phyloP scores from a whole-genome alignment of 1,140 invertebrate species.

The Anagrus nilaparvatae region DNA sequence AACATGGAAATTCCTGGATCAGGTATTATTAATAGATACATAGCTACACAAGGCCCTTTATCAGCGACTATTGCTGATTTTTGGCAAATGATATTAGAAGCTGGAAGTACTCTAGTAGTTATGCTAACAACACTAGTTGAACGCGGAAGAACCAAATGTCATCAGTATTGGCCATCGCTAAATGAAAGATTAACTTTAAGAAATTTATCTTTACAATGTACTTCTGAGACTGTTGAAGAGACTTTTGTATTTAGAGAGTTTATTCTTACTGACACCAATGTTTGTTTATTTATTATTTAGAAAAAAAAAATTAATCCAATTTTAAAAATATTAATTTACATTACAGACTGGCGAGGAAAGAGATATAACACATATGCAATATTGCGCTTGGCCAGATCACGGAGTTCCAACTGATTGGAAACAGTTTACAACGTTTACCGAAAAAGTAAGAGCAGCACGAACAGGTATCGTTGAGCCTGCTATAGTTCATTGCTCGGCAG shows the following conservation, averaged over 20 bases:
- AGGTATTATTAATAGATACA: constrained; percentile 89
- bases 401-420: constrained; percentile 88
- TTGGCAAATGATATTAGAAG: constrained; percentile 95
- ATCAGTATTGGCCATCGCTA: constrained; percentile 92
- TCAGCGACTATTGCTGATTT: constrained; percentile 87
- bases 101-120: constrained; percentile 79
- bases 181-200: constrained; percentile 65
- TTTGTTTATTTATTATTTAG: too few species aligned
- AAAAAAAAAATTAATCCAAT: too few species aligned
- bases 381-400: constrained; percentile 97
- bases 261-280: constrained; percentile 66
- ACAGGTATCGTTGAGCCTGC: constrained; percentile 62
- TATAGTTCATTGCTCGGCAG: constrained; percentile 91
- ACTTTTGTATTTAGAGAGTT: constrained; percentile 87
- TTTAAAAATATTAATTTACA: too few species aligned
- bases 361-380: constrained; percentile 74
- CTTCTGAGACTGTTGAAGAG: constrained; percentile 66
- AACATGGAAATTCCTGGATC: constrained; percentile 95
- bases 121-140: constrained; percentile 95
- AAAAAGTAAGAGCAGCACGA: constrained; percentile 58
- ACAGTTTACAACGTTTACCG: constrained; percentile 85
- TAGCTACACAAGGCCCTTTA: constrained; percentile 92
- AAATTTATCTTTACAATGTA: constrained; percentile 60
- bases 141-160: constrained; percentile 88
- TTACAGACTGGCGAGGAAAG: constrained; percentile 56